Evolutionary conservation across 2,797 vertebrate genomes (phyloP), one percentile per base, ranked within the genome.

Genomic region (Yasuhikotakia modesta): DNA sequence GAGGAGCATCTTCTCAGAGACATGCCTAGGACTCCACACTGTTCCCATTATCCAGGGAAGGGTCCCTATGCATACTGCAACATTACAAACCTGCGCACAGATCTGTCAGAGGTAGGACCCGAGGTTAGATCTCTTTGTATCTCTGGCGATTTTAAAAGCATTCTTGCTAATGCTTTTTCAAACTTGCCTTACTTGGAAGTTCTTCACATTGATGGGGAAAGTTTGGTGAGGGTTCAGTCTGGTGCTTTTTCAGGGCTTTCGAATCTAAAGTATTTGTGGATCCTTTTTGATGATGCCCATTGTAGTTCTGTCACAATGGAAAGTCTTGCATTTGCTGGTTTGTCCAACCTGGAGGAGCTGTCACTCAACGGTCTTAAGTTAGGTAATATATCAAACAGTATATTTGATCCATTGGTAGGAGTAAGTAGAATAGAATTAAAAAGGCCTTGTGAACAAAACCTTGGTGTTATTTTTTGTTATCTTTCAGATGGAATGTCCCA

Each of bases 41-140:
- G 81, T 65, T 0, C 5, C 5, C 21, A 53, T 60, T 1, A 0
- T 4, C 60, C 82, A 27, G 83, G 80, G 8, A 64, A 32, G 53
- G 79, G 86, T 30, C 70, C 50, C 2, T 84, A 83, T 1, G 45
- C 71, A 3, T 57, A 87, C 57, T 85, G 85, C 74, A 73, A 72
- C 21, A 24, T 78, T 11, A 27, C 30, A 6, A 66, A 84, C 58
- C 81, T 84, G 16, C 53, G 24, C 39, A 67, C 53, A 3, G 79
- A 83, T 39, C 73, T 83, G 35, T 58, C 30, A 6, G 73, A 86
- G 69, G 70, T 82, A 22, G 53, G 22, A 19, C n/a, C 39, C 11
- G 53, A 72, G 17, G 57, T 79, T n/a, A 60, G 63, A 45, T 75
- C 73, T 1, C 68, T 87, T 13, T 83, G 82, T 57, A 60, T 85